Evolutionary conservation across 1,140 invertebrate species (phyloP).

Genomic region (Philotrypesis tridentata): DNA sequence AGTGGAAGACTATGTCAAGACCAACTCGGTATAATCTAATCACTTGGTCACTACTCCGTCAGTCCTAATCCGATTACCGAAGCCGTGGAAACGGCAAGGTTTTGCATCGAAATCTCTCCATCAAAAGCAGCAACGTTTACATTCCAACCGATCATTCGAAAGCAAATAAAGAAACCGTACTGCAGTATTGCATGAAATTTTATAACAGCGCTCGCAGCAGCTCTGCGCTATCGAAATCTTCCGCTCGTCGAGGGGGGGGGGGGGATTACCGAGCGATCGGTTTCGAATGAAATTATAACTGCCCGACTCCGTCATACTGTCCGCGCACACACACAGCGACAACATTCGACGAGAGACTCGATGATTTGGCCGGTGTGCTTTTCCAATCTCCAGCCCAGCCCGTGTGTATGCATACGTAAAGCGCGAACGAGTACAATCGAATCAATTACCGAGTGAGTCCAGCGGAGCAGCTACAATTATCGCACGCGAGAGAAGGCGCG

Average conservation of each 20-base stretch:
- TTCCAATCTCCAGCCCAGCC: background rate
- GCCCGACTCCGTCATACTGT: background rate
- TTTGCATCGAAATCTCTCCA: no score
- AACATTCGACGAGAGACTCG: background rate
- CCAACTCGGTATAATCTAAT: background rate
- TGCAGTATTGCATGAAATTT: no score
- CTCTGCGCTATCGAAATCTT: background rate
- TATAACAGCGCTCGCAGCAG: no score
- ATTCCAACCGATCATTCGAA: no score
- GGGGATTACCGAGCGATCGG: slow-evolving; percentile 30
- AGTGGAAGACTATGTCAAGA: background rate
- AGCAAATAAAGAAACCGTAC: no score
- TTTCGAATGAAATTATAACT: slow-evolving; percentile 53
- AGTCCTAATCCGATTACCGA: no score
- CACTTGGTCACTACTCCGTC: no score
- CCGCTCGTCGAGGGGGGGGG: no score
- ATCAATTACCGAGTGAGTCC: slow-evolving; percentile 30
- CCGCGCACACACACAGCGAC: background rate
- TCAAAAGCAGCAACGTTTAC: no score
- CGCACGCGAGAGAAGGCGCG: background rate
- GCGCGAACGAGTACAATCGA: background rate
- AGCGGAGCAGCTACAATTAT: slow-evolving; percentile 19
- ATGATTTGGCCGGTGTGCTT: background rate
- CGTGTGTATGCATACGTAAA: background rate
- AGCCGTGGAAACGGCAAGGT: no score